phyloP scores from a whole-genome alignment of 2,113 vertebrate genomes.

The Okapia johnstoni region DNA sequence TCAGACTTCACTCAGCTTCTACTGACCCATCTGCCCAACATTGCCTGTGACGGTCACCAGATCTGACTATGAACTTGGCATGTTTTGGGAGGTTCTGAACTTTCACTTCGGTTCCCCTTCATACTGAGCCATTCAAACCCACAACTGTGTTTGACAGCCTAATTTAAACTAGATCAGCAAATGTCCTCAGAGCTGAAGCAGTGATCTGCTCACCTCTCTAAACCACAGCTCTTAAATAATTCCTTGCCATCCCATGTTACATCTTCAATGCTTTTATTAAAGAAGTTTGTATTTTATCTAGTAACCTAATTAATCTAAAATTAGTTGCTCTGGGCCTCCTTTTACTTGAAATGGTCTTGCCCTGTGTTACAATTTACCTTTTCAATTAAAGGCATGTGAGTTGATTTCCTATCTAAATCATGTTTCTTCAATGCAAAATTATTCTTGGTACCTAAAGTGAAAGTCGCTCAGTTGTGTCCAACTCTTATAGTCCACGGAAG shows the following conservation, averaged over 20 bases:
- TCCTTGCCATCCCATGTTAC: neutral
- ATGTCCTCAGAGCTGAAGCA: neutral
- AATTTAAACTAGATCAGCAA: neutral
- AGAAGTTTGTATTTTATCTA: neutral
- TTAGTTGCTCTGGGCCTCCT: neutral
- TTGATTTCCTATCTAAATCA: neutral
- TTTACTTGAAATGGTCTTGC: neutral
- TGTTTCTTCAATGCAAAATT: neutral
- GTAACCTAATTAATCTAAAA: neutral
- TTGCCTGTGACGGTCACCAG: neutral
- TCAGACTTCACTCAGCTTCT: neutral
- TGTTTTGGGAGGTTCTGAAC: neutral
- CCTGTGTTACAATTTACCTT: neutral
- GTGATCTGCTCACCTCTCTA: neutral
- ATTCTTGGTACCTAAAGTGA: neutral
- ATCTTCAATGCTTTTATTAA: neutral
- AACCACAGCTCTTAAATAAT: neutral
- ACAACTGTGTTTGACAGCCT: neutral
- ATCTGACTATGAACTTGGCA: neutral
- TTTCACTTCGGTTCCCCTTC: neutral
- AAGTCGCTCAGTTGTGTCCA: neutral
- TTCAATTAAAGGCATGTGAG: neutral
- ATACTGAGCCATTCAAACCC: neutral
- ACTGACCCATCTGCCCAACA: neutral
- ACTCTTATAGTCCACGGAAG: neutral